These are phyloP conservation scores for Antitype chi DNA, from an alignment of 2,888 invertebrate species.

Conservation along the genomic window DNA sequence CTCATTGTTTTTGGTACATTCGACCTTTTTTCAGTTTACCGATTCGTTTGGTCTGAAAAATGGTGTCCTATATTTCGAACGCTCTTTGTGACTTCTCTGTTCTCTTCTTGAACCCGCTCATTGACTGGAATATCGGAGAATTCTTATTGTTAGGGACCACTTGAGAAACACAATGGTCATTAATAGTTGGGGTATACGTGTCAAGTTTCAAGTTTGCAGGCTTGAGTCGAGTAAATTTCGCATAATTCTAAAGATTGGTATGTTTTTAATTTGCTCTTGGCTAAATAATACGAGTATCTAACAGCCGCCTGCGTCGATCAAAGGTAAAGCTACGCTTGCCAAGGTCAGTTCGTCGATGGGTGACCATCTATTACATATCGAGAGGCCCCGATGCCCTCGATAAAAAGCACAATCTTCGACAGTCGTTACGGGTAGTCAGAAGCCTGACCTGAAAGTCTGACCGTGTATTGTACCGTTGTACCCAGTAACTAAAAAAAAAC, in stretches of 20 bases:
- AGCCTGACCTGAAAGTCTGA: background rate
- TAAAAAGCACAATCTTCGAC: background rate
- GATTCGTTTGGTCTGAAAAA: background rate
- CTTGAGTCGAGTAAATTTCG: background rate
- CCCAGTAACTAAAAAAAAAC: background rate
- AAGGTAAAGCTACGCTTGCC: background rate
- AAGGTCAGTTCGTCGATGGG: background rate
- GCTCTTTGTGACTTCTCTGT: background rate
- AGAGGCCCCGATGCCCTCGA: background rate
- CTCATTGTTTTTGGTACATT: background rate
- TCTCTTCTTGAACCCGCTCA: background rate
- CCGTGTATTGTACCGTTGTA: background rate
- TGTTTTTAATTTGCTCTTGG: background rate
- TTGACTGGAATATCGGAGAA: constrained; percentile 10
- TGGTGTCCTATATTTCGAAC: background rate
- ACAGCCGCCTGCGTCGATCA: background rate
- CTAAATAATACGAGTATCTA: background rate
- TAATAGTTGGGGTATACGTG: background rate
- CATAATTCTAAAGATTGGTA: background rate
- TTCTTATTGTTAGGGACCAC: background rate
- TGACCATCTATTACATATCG: background rate
- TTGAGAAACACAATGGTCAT: constrained; percentile 4
- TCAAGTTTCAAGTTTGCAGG: constrained; percentile 4
- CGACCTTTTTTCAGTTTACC: background rate
- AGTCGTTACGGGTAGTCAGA: background rate